Base-by-base conservation (phyloP, 2,797 vertebrate genomes). In the Morus bassanus region DNA sequence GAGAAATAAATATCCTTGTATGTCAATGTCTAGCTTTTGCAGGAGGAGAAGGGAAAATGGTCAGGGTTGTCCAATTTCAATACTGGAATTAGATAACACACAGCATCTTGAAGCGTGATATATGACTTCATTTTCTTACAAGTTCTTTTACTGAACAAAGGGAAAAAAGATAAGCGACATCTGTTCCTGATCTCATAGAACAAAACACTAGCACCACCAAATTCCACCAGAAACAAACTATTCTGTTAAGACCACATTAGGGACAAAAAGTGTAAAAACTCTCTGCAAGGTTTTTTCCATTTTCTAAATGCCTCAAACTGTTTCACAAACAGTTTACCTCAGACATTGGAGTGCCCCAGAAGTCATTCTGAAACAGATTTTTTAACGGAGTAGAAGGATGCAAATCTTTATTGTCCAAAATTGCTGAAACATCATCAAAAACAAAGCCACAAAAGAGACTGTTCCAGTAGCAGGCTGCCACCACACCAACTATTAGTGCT, bases 301-400 rank as follows among this genome's bases (percentile, higher is more conserved):
- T 78, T 93, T 33, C 30, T 67, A 31, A 75, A 37, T 1, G 2
- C 11, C 39, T 85, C 22, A 10, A 76, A 84, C 19, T 11, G 12
- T 68, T 60, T 60, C 59, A 27, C 59, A 17, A 64, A 75, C 16
- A 28, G 67, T 72, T 96, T 98, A 99, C 99, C 99, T 99, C 99
- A 59, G 99, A 98, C 99, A 99, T 99, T 39, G 99, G 99, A 18
- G 99, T 99, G 56, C 99, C 99, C 99, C 99, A 99, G 97, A 99
- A 99, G 96, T 99, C 99, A 98, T 99, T 99, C 91, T 98, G 99
- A 96, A 99, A 99, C 18, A 99, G 98, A 96, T 99, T 99, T 97
- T 97, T 98, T 74, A 99, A 94, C 1, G 99, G 98, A 37, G 99
- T 99, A 37, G 99, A 98, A 74, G 99, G 99, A 89, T 99, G 99